Evolutionary conservation across 1,140 invertebrate species (phyloP).

Genomic region (Drosophila nebulosa): DNA sequence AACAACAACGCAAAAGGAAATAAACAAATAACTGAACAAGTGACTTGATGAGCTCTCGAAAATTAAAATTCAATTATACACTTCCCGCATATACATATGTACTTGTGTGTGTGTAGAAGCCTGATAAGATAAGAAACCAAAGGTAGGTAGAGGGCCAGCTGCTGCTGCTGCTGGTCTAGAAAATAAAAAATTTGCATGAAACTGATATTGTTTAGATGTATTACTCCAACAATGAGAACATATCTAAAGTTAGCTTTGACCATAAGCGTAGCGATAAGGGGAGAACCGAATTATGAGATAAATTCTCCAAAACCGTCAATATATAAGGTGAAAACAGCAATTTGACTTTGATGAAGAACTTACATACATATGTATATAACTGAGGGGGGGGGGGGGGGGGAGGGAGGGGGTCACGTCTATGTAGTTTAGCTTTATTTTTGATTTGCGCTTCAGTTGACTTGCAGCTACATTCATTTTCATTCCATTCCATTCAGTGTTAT

Average conservation of each 20-base stretch:
- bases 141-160: constrained; percentile 12
- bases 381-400: too few relatives aligned
- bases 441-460: not conserved
- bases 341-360: too few relatives aligned
- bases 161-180: not conserved
- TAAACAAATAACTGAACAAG: too few relatives aligned
- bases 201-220: not conserved
- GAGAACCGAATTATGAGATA: too few relatives aligned
- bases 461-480: constrained; percentile 36
- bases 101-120: not conserved
- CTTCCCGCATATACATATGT: not conserved
- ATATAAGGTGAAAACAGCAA: too few relatives aligned
- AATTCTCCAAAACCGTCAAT: too few relatives aligned
- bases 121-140: constrained; percentile 45
- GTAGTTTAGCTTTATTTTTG: too few relatives aligned
- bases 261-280: too few relatives aligned
- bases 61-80: constrained; percentile 46
- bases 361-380: too few relatives aligned
- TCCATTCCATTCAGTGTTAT: constrained; percentile 40
- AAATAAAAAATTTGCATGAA: constrained; percentile 39
- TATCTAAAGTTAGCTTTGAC: too few relatives aligned
- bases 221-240: too few relatives aligned
- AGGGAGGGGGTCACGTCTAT: not conserved
- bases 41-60: constrained; percentile 18
- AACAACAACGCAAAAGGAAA: not conserved